Evolutionary conservation across 2,113 vertebrate genomes (phyloP).

Genomic region (Buteo buteo): DNA sequence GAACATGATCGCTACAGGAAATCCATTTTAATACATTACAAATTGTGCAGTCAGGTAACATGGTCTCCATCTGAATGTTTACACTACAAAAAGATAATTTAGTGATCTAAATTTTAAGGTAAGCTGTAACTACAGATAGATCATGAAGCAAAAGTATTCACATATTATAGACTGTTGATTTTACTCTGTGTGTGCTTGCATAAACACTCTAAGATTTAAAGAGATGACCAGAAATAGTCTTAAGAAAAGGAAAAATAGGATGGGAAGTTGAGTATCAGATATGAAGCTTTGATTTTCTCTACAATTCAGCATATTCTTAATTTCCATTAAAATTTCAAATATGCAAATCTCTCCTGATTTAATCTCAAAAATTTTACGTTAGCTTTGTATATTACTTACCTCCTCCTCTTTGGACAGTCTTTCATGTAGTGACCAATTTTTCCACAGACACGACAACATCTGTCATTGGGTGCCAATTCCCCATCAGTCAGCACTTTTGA

Average conservation of each 20-base stretch:
- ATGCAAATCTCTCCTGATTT: neutral
- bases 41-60: neutral
- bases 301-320: neutral
- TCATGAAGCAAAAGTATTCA: neutral
- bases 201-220: neutral
- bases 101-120: neutral
- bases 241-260: neutral
- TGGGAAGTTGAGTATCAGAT: neutral
- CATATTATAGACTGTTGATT: neutral
- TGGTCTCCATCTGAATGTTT: neutral
- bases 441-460: slow-evolving; percentile 96
- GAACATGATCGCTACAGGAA: neutral
- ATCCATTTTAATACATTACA: neutral
- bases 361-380: neutral
- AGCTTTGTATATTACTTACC: slow-evolving; percentile 70
- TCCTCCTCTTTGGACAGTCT: slow-evolving; percentile 96
- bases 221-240: neutral
- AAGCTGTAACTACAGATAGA: neutral
- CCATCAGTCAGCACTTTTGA: slow-evolving; percentile 96
- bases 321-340: neutral
- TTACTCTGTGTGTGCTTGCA: neutral
- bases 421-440: slow-evolving; percentile 99
- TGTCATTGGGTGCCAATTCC: slow-evolving; percentile 94
- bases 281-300: neutral
- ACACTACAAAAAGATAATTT: neutral